phyloP scores from a whole-genome alignment of 2,888 invertebrate genomes.

The Beris morrisii region DNA sequence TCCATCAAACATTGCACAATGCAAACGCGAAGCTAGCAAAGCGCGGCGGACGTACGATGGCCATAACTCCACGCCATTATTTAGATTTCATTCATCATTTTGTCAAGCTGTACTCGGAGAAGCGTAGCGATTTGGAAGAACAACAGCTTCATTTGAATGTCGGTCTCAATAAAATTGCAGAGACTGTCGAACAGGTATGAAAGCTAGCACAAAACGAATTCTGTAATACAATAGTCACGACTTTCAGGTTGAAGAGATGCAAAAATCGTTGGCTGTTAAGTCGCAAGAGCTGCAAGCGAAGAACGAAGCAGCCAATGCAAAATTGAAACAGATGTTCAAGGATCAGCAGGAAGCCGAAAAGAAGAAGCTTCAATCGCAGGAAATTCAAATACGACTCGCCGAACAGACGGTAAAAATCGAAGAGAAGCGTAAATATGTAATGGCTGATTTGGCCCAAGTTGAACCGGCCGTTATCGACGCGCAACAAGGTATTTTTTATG shows the following conservation, averaged over 20 bases:
- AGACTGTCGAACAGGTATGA: constrained; percentile 87
- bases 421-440: constrained; percentile 90
- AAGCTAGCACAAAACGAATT: background rate
- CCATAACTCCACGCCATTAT: constrained; percentile 97
- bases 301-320: constrained; percentile 99
- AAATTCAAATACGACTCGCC: constrained; percentile 83
- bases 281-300: constrained; percentile 93
- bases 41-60: constrained; percentile 93
- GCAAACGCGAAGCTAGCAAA: constrained; percentile 90
- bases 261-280: constrained; percentile 96
- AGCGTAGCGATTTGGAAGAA: constrained; percentile 96
- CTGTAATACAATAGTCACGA: background rate
- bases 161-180: constrained; percentile 97
- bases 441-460: constrained; percentile 94
- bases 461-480: constrained; percentile 99
- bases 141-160: constrained; percentile 98
- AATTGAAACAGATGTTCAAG: constrained; percentile 98
- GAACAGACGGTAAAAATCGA: constrained; percentile 92
- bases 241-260: constrained; percentile 90
- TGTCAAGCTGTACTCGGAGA: constrained; percentile 96
- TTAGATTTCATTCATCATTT: constrained; percentile 99
- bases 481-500: constrained; percentile 74
- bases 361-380: constrained; percentile 97
- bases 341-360: constrained; percentile 99
- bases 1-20: constrained; percentile 95